phyloP scores from a whole-genome alignment of 2,113 vertebrate species.

The Dasyurus viverrinus region DNA sequence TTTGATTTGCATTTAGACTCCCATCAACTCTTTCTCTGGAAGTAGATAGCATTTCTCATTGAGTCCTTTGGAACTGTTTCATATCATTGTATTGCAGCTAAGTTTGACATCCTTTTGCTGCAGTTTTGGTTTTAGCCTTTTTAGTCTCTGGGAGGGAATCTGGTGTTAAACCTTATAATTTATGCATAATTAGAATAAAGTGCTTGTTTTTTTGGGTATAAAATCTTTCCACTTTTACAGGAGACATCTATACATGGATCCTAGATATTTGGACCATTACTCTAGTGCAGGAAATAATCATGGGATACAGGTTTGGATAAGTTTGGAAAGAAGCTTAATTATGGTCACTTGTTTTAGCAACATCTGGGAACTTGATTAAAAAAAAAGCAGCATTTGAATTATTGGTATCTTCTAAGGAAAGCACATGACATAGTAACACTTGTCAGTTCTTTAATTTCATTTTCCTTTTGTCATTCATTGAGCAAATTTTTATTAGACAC shows the following conservation, averaged over 20 bases:
- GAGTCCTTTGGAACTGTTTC: too few relatives aligned
- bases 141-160: background rate
- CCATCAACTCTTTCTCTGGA: too few relatives aligned
- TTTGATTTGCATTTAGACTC: too few relatives aligned
- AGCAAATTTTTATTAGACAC: background rate
- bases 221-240: background rate
- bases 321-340: background rate
- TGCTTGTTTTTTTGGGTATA: conserved; percentile 8
- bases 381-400: conserved; percentile 1
- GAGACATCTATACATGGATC: conserved; percentile 16
- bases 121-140: background rate
- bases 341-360: conserved; percentile 25
- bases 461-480: background rate
- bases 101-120: too few relatives aligned
- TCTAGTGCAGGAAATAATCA: background rate
- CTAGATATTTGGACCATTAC: background rate
- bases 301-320: conserved; percentile 23
- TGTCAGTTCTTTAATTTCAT: background rate
- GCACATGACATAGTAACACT: background rate
- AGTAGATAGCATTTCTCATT: too few relatives aligned
- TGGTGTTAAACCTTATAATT: background rate
- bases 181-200: conserved; percentile 31
- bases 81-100: too few relatives aligned
- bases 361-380: background rate
- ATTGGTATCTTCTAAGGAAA: background rate